Evolutionary conservation across 2,113 vertebrate genomes (phyloP), one percentile per base, ranked within the genome.

Genomic region (Monopterus albus): DNA sequence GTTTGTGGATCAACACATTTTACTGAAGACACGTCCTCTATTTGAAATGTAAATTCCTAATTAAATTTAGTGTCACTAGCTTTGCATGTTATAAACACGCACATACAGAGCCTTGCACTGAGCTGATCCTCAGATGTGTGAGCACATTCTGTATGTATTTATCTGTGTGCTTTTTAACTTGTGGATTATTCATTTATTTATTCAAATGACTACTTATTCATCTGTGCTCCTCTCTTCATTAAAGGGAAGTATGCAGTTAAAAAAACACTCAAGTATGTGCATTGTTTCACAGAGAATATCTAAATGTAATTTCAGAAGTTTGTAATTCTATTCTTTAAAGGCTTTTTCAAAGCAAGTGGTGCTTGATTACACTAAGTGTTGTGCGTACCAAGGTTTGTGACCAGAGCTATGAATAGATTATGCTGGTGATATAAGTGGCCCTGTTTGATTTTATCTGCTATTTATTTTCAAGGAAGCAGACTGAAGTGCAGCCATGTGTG

Each of bases 171-270:
- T 66, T 85, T 82, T 81, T 70, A 75, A 50, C 56, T 78, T 0
- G 8, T 82, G 58, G 57, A 85, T 86, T 85, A 77, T 83, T 89
- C 58, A 77, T 85, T 45, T 66, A 77, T 90, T 88, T 88, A 89
- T 80, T 83, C 60, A 88, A 84, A 68, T 70, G 74, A 42, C 72
- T 51, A 59, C 72, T 81, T 78, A 75, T 68, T 80, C 66, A 53
- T 59, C 45, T 75, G 31, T 33, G 6, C 33, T 25, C 14, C 18
- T 50, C 49, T 53, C 23, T 67, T 53, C 57, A 81, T 78, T 71
- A 85, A 85, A 61, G 25, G 43, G 57, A 79, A 67, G 23, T 21
- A 18, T 73, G 66, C 45, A 51, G 73, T 58, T 57, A 56, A 72
- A 42, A 43, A 42, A 38, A 40, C 52, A 61, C 55, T 59, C 17